Base-by-base conservation (phyloP, 2,797 vertebrate species). In the Gallinago solitaria region DNA sequence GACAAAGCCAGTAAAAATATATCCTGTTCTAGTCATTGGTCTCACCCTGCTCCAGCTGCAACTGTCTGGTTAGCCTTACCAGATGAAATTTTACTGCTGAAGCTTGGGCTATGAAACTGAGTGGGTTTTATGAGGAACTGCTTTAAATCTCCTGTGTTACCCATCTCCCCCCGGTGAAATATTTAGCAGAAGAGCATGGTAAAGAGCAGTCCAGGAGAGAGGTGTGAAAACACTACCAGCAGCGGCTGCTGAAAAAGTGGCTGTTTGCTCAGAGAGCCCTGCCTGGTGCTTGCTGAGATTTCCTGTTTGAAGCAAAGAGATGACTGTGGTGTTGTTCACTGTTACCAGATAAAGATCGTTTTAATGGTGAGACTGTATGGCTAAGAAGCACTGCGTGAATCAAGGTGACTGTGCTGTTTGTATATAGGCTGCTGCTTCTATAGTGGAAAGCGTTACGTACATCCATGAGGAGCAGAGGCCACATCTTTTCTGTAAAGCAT, bases 1-100 rank as follows among this genome's bases (percentile, higher is more conserved):
- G 85, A 77, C 67, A 90, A 93, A 95, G 87, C 83, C 94, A 93
- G 95, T 67, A 90, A 93, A 95, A 94, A 93, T 32, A 91, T 25
- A 56, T 90, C 56, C 74, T 93, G 32, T 12, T 50, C 25, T 14
- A 88, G 50, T 30, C 69, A 35, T 67, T 73, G 91, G 45, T 69
- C 57, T 87, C 60, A 4, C 65, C 45, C 78, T 57, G 68, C 69
- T 89, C 75, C 91, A 88, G 79, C 92, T 95, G 88, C 85, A 91
- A 37, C 57, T 63, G 64, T 35, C 64, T 89, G 75, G 2, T 90
- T 12, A 65, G 64, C 71, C 37, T 71, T 33, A 61, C 69, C 79
- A 61, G 84, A 68, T 48, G 60, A 70, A 47, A 19, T 61, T 51
- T 87, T 51, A 75, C 84, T 74, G 78, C 71, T 57, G 82, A 63